phyloP scores from a whole-genome alignment of 2,888 invertebrate species.

The Fragum sueziense region DNA sequence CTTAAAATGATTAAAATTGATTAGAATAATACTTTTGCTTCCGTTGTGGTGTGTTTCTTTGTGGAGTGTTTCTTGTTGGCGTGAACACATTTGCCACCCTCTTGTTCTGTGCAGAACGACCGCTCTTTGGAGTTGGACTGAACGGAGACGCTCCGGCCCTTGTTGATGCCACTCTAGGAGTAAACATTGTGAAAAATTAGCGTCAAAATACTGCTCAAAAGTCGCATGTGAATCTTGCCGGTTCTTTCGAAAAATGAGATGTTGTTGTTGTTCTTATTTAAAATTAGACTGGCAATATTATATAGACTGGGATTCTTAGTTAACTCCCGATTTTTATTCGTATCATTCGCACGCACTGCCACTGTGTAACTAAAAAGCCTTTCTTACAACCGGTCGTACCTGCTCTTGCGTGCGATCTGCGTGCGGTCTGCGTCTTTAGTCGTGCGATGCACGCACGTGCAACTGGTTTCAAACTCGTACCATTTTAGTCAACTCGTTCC shows the following conservation, averaged over 20 bases:
- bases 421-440: no score
- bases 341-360: no score
- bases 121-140: constrained; percentile 60
- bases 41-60: constrained; percentile 19
- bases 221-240: background rate
- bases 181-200: constrained; percentile 58
- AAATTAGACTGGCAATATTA: background rate
- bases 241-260: background rate
- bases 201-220: background rate
- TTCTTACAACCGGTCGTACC: no score
- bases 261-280: background rate
- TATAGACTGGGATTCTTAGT: background rate
- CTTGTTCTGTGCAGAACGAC: constrained; percentile 59
- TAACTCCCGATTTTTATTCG: no score
- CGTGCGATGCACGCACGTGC: no score
- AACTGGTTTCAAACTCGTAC: no score
- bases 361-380: no score
- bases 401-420: no score
- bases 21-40: constrained; percentile 63
- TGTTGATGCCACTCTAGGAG: constrained; percentile 55
- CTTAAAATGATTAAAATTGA: no score
- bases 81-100: constrained; percentile 66
- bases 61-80: constrained; percentile 50
- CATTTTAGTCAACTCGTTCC: no score
- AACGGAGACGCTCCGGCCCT: constrained; percentile 66